These are phyloP conservation scores for Rousettus madagascariensis DNA, from an alignment of 2,797 vertebrate genomes.

Conservation along the genomic window DNA sequence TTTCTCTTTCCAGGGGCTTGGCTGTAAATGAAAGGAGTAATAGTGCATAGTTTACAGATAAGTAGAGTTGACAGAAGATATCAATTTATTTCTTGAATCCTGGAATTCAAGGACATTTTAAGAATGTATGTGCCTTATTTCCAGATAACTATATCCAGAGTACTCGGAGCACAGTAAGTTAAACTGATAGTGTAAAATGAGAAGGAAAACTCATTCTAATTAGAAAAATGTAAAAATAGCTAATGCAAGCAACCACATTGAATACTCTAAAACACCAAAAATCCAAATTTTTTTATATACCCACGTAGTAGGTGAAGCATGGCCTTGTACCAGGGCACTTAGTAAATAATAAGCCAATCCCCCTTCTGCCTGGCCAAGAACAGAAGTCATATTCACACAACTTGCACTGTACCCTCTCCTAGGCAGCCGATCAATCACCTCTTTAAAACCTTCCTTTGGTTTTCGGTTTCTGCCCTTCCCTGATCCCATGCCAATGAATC, in stretches of 20 bases:
- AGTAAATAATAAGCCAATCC: background rate
- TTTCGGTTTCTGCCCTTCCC: background rate
- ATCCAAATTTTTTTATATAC: background rate
- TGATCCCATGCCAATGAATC: background rate
- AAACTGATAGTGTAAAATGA: background rate
- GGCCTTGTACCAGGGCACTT: background rate
- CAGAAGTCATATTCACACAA: background rate
- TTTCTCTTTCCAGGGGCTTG: background rate
- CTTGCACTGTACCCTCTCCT: background rate
- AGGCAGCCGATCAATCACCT: background rate
- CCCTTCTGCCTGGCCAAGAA: background rate
- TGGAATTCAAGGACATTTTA: background rate
- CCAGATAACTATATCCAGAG: background rate
- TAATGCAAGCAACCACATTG: background rate
- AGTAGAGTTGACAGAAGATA: background rate
- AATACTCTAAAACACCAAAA: background rate
- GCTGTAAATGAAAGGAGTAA: background rate
- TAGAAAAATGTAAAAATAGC: background rate
- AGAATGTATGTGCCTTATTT: background rate
- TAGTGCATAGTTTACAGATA: background rate
- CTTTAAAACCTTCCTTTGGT: background rate
- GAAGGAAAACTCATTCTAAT: background rate
- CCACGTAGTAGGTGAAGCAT: rapidly evolving
- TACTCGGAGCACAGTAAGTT: background rate
- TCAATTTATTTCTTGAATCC: background rate